A percentile compares a stretch with the other conserved stretches of the same genome.
Conservation (phyloP, 53 echinoderm and acorn worm species). For the Crossaster papposus region DNA sequence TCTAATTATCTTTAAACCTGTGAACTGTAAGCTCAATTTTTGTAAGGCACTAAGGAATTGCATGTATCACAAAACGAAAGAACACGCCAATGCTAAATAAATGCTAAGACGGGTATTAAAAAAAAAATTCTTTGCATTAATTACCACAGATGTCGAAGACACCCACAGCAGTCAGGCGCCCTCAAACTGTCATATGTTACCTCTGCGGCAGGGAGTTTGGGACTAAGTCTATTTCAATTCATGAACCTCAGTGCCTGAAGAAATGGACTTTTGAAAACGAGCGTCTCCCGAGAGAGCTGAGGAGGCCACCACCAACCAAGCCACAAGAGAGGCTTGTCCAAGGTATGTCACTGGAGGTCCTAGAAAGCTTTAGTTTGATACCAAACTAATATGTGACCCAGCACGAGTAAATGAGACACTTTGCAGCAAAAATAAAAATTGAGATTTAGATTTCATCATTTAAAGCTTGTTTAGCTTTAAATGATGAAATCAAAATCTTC, state of each 20-base stretch:
- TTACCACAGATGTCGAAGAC: conserved; percentile 42
- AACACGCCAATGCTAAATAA: no score
- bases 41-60: no score
- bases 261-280: conserved; percentile 95
- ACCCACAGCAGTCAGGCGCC: conserved; percentile 66
- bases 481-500: no score
- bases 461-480: no score
- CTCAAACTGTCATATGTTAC: conserved; percentile 90
- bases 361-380: neutral
- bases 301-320: conserved; percentile 78
- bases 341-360: conserved; percentile 8
- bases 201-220: conserved; percentile 96
- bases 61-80: no score
- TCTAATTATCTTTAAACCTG: no score
- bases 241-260: conserved; percentile 95
- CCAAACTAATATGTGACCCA: no score
- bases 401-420: no score
- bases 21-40: no score
- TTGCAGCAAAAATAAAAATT: no score
- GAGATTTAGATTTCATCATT: no score
- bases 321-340: conserved; percentile 75
- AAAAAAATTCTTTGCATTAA: neutral
- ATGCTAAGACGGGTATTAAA: no score
- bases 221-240: conserved; percentile 91
- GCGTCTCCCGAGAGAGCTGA: conserved; percentile 75